Conservation (phyloP, 2,888 invertebrate species). For the Hylaea fasciaria region DNA sequence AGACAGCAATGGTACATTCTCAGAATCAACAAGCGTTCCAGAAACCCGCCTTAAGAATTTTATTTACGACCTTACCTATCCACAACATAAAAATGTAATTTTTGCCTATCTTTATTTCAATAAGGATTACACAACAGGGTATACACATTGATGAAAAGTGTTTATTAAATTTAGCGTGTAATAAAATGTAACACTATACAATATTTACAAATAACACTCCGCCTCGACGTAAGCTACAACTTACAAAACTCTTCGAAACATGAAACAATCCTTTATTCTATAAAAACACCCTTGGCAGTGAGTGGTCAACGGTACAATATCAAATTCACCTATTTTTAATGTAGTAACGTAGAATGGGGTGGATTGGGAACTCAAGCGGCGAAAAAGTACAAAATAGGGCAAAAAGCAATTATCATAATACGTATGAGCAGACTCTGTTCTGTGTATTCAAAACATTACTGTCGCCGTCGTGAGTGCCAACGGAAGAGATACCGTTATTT, state of each 20-base stretch:
- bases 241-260: constrained; percentile 60
- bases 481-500: too few species aligned
- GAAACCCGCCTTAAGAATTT: too few species aligned
- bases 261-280: constrained; percentile 50
- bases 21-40: too few species aligned
- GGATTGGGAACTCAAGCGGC: neutral
- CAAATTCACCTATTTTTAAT: constrained; percentile 1
- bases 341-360: neutral
- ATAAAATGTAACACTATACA: constrained; percentile 72
- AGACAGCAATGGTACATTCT: too few species aligned
- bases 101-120: too few species aligned
- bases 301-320: constrained; percentile 14
- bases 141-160: constrained; percentile 47
- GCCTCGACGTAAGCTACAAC: constrained; percentile 29
- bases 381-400: neutral
- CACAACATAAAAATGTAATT: too few species aligned
- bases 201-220: constrained; percentile 61
- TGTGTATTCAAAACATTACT: too few species aligned
- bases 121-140: constrained; percentile 9
- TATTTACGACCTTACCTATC: too few species aligned
- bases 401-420: too few species aligned
- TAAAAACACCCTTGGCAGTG: constrained; percentile 58
- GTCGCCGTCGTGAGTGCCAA: too few species aligned
- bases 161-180: constrained; percentile 64
- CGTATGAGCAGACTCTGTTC: too few species aligned